phyloP scores from a whole-genome alignment of 2,797 vertebrate species.

The Merluccius polli region DNA sequence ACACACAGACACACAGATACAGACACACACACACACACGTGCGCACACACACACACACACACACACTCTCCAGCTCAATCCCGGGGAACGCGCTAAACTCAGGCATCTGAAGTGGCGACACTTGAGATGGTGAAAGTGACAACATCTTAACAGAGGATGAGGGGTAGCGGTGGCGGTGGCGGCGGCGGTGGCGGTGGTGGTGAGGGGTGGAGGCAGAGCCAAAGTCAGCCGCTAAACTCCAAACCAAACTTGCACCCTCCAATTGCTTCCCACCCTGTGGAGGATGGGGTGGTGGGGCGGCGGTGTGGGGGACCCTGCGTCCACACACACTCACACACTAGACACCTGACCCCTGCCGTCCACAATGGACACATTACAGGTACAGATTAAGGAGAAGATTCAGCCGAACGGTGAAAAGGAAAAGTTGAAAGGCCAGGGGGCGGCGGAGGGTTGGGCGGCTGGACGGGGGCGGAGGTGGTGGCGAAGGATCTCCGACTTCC shows the following conservation, averaged over 20 bases:
- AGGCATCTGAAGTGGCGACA: constrained; percentile 76
- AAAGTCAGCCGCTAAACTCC: constrained; percentile 59
- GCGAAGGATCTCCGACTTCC: constrained; percentile 4
- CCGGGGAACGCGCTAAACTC: constrained; percentile 63
- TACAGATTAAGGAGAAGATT: constrained; percentile 29
- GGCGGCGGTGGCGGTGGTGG: background rate
- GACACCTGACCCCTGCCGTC: constrained; percentile 31
- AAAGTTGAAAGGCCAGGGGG: constrained; percentile 22
- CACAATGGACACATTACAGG: constrained; percentile 37
- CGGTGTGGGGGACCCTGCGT: too few relatives aligned
- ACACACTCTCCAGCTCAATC: too few relatives aligned
- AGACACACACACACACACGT: too few relatives aligned
- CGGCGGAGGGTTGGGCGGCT: background rate
- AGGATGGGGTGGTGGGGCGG: too few relatives aligned
- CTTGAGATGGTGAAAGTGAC: constrained; percentile 79
- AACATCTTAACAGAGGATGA: constrained; percentile 78
- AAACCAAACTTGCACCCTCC: constrained; percentile 50
- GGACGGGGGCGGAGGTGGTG: background rate
- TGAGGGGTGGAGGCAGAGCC: constrained; percentile 45
- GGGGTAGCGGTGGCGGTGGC: constrained; percentile 21
- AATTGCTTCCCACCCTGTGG: constrained; percentile 54
- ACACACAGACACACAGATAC: constrained; percentile 10
- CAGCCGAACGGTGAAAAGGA: constrained; percentile 13
- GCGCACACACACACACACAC: too few relatives aligned
- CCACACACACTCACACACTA: constrained; percentile 14